Conservation (phyloP, 2,888 invertebrate genomes). For the Tipula vernalis region DNA sequence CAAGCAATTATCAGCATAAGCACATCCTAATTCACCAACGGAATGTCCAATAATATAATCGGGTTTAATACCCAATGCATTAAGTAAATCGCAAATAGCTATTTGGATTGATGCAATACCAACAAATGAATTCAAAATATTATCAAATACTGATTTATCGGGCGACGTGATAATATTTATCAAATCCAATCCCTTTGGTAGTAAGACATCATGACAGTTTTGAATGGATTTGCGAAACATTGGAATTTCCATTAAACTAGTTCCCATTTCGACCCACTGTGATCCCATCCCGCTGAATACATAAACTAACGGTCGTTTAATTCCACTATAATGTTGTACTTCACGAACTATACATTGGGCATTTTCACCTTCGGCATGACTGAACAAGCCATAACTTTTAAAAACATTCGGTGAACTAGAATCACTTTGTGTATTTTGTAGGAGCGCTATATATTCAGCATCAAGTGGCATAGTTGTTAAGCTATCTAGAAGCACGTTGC, state of each 20-base stretch:
- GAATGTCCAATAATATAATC: slow-evolving; percentile 81
- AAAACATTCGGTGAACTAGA: slow-evolving; percentile 53
- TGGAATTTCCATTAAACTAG: slow-evolving; percentile 58
- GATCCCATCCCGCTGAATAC: slow-evolving; percentile 88
- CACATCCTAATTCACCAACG: slow-evolving; percentile 89
- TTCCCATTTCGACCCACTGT: slow-evolving; percentile 78
- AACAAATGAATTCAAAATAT: slow-evolving; percentile 57
- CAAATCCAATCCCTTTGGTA: slow-evolving; percentile 49
- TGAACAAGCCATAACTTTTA: slow-evolving; percentile 55
- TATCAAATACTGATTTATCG: slow-evolving; percentile 47
- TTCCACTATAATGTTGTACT: slow-evolving; percentile 47
- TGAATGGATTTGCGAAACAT: slow-evolving; percentile 59
- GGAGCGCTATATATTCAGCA: slow-evolving; percentile 45
- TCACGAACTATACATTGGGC: slow-evolving; percentile 39
- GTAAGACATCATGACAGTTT: slow-evolving; percentile 42
- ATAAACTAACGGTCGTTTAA: slow-evolving; percentile 66
- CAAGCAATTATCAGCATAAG: slow-evolving; percentile 86
- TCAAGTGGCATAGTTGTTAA: slow-evolving; percentile 48
- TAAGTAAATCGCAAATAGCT: slow-evolving; percentile 48
- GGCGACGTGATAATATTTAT: slow-evolving; percentile 48
- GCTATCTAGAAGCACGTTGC: slow-evolving; percentile 50
- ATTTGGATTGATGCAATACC: slow-evolving; percentile 60
- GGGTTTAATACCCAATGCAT: slow-evolving; percentile 46
- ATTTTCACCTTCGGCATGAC: slow-evolving; percentile 20
- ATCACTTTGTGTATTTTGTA: slow-evolving; percentile 46